Conservation (phyloP, 2,797 vertebrate species). For the Oreonectes daqikongensis region DNA sequence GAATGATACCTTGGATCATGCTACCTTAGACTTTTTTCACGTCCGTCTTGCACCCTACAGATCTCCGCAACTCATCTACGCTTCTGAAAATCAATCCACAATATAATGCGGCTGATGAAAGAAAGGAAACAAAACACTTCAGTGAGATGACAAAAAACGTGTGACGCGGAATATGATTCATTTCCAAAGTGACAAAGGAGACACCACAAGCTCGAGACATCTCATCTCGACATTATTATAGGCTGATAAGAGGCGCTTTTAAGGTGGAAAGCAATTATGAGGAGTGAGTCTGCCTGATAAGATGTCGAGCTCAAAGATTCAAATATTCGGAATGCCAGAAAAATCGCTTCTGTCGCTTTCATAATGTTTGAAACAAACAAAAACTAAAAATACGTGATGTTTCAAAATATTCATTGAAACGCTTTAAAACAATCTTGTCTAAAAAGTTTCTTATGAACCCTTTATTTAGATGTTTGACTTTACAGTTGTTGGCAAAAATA, state of each 20-base stretch:
- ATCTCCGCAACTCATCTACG: background rate
- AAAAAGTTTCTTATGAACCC: too few relatives aligned
- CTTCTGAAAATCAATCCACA: conserved; percentile 30
- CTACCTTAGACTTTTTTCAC: background rate
- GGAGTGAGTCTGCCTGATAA: conserved; percentile 38
- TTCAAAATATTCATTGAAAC: too few relatives aligned
- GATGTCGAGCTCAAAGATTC: conserved; percentile 1
- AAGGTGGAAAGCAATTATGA: conserved; percentile 41
- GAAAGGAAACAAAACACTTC: conserved; percentile 31
- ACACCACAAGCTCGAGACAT: conserved; percentile 36
- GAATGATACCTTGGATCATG: too few relatives aligned
- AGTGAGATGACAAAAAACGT: conserved; percentile 35
- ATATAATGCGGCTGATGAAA: conserved; percentile 25
- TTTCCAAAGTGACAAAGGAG: conserved; percentile 47
- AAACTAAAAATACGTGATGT: too few relatives aligned
- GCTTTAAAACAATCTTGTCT: too few relatives aligned
- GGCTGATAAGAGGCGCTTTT: conserved; percentile 46
- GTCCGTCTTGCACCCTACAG: background rate
- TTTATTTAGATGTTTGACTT: too few relatives aligned
- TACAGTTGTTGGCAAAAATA: too few relatives aligned
- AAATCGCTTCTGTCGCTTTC: conserved; percentile 3
- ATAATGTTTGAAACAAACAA: too few relatives aligned
- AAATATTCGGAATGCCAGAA: conserved; percentile 25
- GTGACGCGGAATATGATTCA: conserved; percentile 36
- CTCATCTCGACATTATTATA: conserved; percentile 51